A percentile compares a stretch with the other conserved stretches of the same genome.
Conservation (phyloP, 2,113 vertebrate genomes). For the Labeo rohita region DNA sequence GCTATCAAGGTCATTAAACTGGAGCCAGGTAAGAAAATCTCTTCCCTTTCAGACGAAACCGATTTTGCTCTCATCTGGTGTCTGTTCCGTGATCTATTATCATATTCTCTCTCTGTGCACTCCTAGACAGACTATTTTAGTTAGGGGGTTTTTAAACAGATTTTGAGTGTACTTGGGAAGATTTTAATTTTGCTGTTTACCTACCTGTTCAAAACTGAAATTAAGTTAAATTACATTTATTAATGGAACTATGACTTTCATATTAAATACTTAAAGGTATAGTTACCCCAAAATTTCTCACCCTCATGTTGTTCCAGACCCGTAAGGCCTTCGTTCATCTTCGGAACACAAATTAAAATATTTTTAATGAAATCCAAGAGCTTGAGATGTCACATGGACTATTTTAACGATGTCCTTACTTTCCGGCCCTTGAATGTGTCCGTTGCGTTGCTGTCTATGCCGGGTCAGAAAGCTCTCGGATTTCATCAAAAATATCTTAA, state of each 20-base stretch:
- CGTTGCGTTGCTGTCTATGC: too few relatives aligned
- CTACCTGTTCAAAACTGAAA: neutral
- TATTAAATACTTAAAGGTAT: neutral
- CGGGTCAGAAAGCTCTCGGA: too few relatives aligned
- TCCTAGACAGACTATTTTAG: neutral
- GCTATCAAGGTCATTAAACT: slow-evolving; percentile 74
- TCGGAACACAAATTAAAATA: too few relatives aligned
- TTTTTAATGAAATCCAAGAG: too few relatives aligned
- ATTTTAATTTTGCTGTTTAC: neutral
- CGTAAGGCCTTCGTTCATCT: too few relatives aligned
- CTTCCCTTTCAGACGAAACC: neutral
- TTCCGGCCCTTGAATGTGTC: too few relatives aligned
- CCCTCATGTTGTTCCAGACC: too few relatives aligned
- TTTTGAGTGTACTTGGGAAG: neutral
- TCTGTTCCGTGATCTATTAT: slow-evolving; percentile 11
- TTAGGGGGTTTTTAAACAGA: neutral
- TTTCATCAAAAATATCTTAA: too few relatives aligned
- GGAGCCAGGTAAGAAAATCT: slow-evolving; percentile 83
- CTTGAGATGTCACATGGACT: too few relatives aligned
- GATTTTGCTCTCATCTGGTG: neutral
- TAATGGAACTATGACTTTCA: neutral
- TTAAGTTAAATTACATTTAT: neutral
- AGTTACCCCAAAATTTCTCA: too few relatives aligned
- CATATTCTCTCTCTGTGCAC: neutral
- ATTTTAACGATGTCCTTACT: too few relatives aligned